A percentile compares a stretch with the other conserved stretches of the same genome.
phyloP scores from a whole-genome alignment of 2,888 invertebrate species.

The Hoplodrina blanda region DNA sequence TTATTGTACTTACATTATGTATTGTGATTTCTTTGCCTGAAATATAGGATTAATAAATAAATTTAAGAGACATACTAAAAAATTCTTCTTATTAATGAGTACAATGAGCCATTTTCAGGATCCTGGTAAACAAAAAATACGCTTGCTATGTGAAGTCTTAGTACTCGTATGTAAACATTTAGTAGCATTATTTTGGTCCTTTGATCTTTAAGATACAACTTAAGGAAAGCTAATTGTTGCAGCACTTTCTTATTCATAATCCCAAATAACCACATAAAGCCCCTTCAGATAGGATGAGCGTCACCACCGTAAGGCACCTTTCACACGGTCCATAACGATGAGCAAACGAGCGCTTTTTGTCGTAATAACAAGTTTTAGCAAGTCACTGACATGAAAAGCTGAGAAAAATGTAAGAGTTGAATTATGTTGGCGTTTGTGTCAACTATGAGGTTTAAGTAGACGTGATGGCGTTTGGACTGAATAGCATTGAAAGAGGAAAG shows the following conservation, averaged over 20 bases:
- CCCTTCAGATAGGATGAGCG: conserved; percentile 1
- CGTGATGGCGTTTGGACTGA: conserved; percentile 5
- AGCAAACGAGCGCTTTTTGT: conserved; percentile 54
- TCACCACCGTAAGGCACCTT: conserved; percentile 22
- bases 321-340: conserved; percentile 46
- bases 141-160: no score
- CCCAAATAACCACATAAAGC: conserved; percentile 13
- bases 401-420: conserved; percentile 46
- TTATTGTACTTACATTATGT: no score
- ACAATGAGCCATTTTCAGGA: no score
- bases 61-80: no score
- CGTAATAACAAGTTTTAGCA: conserved; percentile 46
- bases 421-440: conserved; percentile 28
- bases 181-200: no score
- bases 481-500: conserved; percentile 1
- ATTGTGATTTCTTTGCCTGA: no score
- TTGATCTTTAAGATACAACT: neutral
- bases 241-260: neutral
- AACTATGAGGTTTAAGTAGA: conserved; percentile 32
- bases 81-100: no score
- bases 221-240: neutral
- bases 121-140: no score
- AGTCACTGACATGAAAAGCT: conserved; percentile 47
- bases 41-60: no score
- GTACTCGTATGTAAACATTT: neutral